phyloP scores from a whole-genome alignment of 92 coral and sea anemone species.

The Bergia puertoricense region DNA sequence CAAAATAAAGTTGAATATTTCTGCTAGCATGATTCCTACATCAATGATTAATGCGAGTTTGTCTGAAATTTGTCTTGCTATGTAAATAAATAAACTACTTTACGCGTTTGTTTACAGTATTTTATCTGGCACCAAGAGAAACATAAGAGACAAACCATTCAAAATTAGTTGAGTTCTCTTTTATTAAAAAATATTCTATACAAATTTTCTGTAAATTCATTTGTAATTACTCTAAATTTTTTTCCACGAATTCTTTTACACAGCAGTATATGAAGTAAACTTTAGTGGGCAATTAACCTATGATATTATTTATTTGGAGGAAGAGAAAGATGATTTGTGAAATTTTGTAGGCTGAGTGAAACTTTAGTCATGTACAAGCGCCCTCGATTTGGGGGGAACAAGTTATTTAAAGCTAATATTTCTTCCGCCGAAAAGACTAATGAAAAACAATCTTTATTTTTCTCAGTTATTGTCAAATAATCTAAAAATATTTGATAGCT shows the following conservation, averaged over 20 bases:
- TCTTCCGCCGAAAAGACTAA: neutral
- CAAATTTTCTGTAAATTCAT: neutral
- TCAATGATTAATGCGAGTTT: too few relatives aligned
- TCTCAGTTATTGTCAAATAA: neutral
- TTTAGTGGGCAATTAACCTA: neutral
- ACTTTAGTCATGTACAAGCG: neutral
- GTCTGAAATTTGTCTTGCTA: too few relatives aligned
- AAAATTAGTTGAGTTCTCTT: neutral
- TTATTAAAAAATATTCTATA: conserved; percentile 8
- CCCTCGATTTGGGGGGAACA: neutral
- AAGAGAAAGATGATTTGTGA: neutral
- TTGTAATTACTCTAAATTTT: neutral
- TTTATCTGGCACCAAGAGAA: too few relatives aligned
- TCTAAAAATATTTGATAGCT: neutral
- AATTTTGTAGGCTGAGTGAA: too few relatives aligned
- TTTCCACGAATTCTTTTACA: neutral
- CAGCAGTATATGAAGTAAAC: neutral
- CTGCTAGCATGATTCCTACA: too few relatives aligned
- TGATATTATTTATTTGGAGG: neutral
- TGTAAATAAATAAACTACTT: too few relatives aligned
- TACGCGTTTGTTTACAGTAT: too few relatives aligned
- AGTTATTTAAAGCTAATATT: too few relatives aligned
- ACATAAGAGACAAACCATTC: neutral
- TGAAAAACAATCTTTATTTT: neutral
- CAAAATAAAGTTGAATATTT: too few relatives aligned